Evolutionary conservation across 2,797 vertebrate genomes (phyloP), one percentile per base, ranked within the genome.

Genomic region (Tapera naevia): DNA sequence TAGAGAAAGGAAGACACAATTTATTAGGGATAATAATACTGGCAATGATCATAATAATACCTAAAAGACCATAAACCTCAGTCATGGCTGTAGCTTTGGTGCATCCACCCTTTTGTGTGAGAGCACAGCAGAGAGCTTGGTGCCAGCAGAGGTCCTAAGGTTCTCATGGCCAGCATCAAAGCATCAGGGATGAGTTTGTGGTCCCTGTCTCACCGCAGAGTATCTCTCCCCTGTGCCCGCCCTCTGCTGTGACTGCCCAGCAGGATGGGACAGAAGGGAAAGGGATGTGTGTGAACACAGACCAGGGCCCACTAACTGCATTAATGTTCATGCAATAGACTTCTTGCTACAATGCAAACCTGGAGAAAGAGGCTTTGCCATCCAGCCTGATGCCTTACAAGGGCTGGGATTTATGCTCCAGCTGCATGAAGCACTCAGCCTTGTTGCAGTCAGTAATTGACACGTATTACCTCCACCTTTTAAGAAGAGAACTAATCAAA

Each of bases 1-100:
- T 61, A 91, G 39, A 65, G 58, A 95, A 97, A 93, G 8, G 16
- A 58, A 67, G 6, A 24, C 71, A 54, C 23, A 76, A 64, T 54
- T 33, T 51, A 39, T 14, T 66, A 62, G 72, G 71, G n/a, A 33
- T 82, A 95, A 76, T 70, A 89, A 43, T 13, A 48, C 39, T 41
- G 27, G 48, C 37, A 66, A 30, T 32, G 50, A 62, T 41, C 39
- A 41, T 41, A 41, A 24, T 85, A 87, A 71, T 5, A 22, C 64
- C 27, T 46, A 72, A 83, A 62, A 79, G 27, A 37, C 43, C 30
- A 70, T 56, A 50, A 88, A 71, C 35, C 22, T 67, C 71, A 76
- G 37, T 16, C 13, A 22, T 8, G 37, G 11, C 17, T 79, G 15
- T 25, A 51, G 46, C 32, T 73, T 75, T 64, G 62, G 12, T 18